phyloP scores from a whole-genome alignment of 53 echinoderm and acorn worm species.

The Antedon mediterranea region DNA sequence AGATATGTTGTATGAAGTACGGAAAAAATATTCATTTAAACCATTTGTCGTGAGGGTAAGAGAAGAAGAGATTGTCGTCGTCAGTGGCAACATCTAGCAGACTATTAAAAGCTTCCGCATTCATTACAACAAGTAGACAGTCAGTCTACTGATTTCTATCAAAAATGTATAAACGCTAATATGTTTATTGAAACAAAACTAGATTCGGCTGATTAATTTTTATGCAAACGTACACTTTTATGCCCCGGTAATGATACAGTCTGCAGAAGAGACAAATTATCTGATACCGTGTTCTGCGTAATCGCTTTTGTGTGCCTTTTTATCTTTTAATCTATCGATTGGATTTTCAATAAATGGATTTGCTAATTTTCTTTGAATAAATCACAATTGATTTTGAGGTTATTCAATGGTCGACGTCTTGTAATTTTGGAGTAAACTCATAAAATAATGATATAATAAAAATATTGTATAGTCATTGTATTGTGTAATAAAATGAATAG shows the following conservation, averaged over 20 bases:
- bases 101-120: not conserved
- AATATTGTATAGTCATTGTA: no score
- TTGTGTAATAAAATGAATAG: no score
- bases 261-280: not conserved
- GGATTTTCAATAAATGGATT: not conserved
- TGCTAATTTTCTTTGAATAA: not conserved
- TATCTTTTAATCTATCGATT: not conserved
- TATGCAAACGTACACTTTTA: not conserved
- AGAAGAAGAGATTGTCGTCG: not conserved
- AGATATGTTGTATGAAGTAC: not conserved
- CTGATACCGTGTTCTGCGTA: not conserved
- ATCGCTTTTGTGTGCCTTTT: not conserved
- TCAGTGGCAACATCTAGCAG: not conserved
- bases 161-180: not conserved
- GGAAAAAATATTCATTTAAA: not conserved
- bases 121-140: not conserved
- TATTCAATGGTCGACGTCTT: not conserved
- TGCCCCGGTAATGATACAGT: not conserved
- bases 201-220: not conserved
- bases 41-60: not conserved
- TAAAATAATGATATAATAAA: no score
- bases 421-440: no score
- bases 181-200: not conserved
- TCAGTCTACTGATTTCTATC: not conserved
- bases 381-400: not conserved